These are phyloP conservation scores for Tromatobia lineatoria DNA, from an alignment of 2,888 invertebrate genomes.

Conservation along the genomic window DNA sequence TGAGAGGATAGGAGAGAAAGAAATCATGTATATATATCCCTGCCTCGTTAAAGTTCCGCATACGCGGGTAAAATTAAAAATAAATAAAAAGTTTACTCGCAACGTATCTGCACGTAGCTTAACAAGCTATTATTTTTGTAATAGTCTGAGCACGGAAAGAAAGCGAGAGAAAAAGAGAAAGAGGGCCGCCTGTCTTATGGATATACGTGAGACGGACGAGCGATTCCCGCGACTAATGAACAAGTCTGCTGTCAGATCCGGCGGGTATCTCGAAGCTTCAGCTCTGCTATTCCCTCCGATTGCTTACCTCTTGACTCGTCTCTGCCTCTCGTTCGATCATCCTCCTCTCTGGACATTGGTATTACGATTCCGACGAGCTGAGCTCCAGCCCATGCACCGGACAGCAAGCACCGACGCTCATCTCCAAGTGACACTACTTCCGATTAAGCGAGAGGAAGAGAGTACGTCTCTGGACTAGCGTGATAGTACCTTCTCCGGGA, in stretches of 20 bases:
- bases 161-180: too few relatives aligned
- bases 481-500: not conserved
- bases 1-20: conserved; percentile 28
- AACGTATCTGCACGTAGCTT: not conserved
- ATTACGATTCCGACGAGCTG: not conserved
- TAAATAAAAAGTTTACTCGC: not conserved
- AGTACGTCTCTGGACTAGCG: not conserved
- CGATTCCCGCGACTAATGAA: conserved; percentile 21
- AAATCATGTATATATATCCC: not conserved
- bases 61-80: not conserved
- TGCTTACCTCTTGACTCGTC: conserved; percentile 1
- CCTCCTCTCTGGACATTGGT: conserved; percentile 7
- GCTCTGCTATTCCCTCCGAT: conserved; percentile 37
- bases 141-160: too few relatives aligned
- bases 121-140: conserved; percentile 15
- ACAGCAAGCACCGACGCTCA: conserved; percentile 5
- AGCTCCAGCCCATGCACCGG: not conserved
- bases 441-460: conserved; percentile 7
- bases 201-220: conserved; percentile 17
- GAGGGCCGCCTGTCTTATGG: not conserved
- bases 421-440: conserved; percentile 16
- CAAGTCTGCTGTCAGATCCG: conserved; percentile 24
- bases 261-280: conserved; percentile 24
- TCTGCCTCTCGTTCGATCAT: conserved; percentile 20
- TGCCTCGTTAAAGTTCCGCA: conserved; percentile 14